Conservation (phyloP, 1,140 invertebrate species). For the Hyphantria cunea region DNA sequence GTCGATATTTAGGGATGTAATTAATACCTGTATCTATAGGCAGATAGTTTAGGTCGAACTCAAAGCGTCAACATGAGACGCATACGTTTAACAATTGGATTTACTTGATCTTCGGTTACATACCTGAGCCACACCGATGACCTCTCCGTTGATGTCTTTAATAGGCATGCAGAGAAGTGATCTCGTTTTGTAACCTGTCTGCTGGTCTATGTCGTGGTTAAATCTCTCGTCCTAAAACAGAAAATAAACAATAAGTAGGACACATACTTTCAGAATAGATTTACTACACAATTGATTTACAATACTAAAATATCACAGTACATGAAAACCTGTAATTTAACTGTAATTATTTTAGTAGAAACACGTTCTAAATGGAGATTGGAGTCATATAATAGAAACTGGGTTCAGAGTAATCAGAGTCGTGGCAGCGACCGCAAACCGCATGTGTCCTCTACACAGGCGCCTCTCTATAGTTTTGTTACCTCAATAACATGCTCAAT, state of each 20-base stretch:
- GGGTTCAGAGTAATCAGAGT: constrained; percentile 46
- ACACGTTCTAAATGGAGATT: constrained; percentile 6
- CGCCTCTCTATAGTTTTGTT: constrained; percentile 23
- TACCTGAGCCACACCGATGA: constrained; percentile 96
- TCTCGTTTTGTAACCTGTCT: constrained; percentile 96
- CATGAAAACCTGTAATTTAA: too few species aligned
- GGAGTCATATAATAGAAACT: constrained; percentile 35
- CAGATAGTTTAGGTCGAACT: too few species aligned
- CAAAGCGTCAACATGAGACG: too few species aligned
- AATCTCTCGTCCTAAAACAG: constrained; percentile 92
- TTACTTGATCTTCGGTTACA: too few species aligned
- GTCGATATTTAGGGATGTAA: too few species aligned
- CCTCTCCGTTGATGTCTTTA: constrained; percentile 96
- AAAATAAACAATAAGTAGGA: constrained; percentile 3
- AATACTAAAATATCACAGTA: too few species aligned
- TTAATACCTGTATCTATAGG: too few species aligned
- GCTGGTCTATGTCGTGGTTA: constrained; percentile 95
- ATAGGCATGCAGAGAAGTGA: constrained; percentile 98
- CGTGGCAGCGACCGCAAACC: constrained; percentile 41
- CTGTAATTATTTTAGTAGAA: too few species aligned
- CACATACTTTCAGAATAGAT: neutral
- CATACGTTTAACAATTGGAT: too few species aligned
- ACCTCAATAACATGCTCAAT: neutral
- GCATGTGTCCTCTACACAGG: constrained; percentile 37
- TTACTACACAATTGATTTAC: too few species aligned